A percentile compares a stretch with the other conserved stretches of the same genome.
phyloP scores from a whole-genome alignment of 2,888 invertebrate genomes.

The Andricus quercusramuli region DNA sequence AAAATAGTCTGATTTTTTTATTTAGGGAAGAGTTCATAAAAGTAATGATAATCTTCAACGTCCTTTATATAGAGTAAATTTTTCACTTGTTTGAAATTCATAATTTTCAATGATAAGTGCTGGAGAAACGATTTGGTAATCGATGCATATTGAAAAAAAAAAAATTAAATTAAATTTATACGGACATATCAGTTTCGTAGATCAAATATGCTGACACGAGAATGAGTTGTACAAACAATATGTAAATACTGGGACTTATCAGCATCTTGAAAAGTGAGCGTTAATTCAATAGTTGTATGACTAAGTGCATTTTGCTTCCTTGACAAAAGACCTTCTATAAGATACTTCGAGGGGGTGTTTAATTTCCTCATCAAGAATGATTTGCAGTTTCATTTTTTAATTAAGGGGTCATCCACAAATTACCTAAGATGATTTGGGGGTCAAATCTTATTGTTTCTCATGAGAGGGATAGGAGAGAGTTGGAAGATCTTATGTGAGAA shows the following conservation, averaged over 20 bases:
- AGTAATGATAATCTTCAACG: too few relatives aligned
- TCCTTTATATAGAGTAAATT: too few relatives aligned
- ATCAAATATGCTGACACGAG: constrained; percentile 37
- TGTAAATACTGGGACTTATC: constrained; percentile 33
- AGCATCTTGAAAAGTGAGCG: constrained; percentile 28
- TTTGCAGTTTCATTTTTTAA: neutral
- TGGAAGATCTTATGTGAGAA: too few relatives aligned
- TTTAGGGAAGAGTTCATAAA: too few relatives aligned
- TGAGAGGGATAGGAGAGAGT: too few relatives aligned
- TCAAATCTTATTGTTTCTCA: too few relatives aligned
- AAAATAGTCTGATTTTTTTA: too few relatives aligned
- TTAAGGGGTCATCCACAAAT: too few relatives aligned
- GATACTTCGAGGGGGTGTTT: neutral
- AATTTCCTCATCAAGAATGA: neutral
- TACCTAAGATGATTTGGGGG: too few relatives aligned
- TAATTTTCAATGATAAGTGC: neutral
- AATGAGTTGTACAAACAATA: constrained; percentile 41
- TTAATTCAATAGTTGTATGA: constrained; percentile 37
- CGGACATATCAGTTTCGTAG: constrained; percentile 19
- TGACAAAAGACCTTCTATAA: neutral
- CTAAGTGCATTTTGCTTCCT: constrained; percentile 14
- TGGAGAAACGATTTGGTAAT: constrained; percentile 16
- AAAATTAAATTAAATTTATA: neutral
- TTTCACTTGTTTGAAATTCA: too few relatives aligned
- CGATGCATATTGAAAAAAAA: constrained; percentile 16